Percentiles rank a stretch among this genome's conserved stretches.
Conservation (phyloP, 2,888 invertebrate genomes). For the Celastrina argiolus region DNA sequence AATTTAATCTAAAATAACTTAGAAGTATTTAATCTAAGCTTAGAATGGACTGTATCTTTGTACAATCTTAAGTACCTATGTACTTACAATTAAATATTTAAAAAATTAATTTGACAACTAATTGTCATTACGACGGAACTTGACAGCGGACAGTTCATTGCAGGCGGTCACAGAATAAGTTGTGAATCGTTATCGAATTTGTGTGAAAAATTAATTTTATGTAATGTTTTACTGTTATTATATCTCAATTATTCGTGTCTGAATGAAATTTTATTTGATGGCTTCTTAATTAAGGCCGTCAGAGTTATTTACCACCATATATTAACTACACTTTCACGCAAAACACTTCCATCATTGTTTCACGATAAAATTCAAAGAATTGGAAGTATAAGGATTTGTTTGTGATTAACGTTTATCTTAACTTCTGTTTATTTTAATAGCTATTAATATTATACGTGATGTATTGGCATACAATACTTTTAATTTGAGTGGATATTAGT, state of each 20-base stretch:
- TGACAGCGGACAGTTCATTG: slow-evolving; percentile 20
- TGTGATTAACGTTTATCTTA: slow-evolving; percentile 4
- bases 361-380: slow-evolving; percentile 29
- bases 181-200: slow-evolving; percentile 13
- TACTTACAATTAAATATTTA: too few species aligned
- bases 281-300: not conserved
- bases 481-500: not conserved
- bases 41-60: too few species aligned
- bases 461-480: not conserved
- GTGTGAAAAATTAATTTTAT: slow-evolving; percentile 21
- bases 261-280: not conserved
- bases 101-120: slow-evolving; percentile 10
- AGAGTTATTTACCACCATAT: not conserved
- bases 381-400: slow-evolving; percentile 25
- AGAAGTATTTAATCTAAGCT: too few species aligned
- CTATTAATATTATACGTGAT: not conserved
- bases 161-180: slow-evolving; percentile 9
- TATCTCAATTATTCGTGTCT: not conserved
- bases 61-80: too few species aligned
- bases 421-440: not conserved
- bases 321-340: slow-evolving; percentile 34
- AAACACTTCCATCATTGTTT: slow-evolving; percentile 34
- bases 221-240: not conserved
- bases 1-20: too few species aligned
- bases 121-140: too few species aligned